These are phyloP conservation scores for Setipinna tenuifilis DNA, from an alignment of 2,797 vertebrate species.

Conservation along the genomic window DNA sequence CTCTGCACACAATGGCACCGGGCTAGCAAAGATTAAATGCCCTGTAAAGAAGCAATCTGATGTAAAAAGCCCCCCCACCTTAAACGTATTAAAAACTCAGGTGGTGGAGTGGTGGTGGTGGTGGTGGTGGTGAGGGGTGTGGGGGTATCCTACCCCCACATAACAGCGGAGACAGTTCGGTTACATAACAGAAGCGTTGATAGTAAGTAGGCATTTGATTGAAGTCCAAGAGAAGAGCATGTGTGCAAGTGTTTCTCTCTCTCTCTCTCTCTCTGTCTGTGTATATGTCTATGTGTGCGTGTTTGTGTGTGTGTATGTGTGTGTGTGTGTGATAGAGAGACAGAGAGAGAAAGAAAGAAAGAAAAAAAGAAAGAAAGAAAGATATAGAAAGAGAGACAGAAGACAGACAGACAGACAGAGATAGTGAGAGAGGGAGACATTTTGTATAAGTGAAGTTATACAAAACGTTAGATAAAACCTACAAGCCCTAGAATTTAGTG, in stretches of 20 bases:
- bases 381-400: no score
- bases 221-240: background rate
- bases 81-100: background rate
- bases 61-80: conserved; percentile 14
- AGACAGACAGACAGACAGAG: background rate
- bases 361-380: background rate
- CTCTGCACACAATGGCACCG: background rate
- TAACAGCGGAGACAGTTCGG: background rate
- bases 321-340: background rate
- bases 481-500: background rate
- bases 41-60: conserved; percentile 29
- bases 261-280: background rate
- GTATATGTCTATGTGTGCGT: background rate
- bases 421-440: no score
- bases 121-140: no score
- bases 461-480: background rate
- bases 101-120: no score
- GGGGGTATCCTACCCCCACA: background rate
- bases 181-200: background rate
- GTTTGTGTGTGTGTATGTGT: conserved; percentile 2
- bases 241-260: background rate
- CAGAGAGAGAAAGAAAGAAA: no score
- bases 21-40: background rate
- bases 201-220: background rate
- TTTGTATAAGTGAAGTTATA: no score